Evolutionary conservation across 2,888 invertebrate genomes (phyloP).

Genomic region (Automeris io): DNA sequence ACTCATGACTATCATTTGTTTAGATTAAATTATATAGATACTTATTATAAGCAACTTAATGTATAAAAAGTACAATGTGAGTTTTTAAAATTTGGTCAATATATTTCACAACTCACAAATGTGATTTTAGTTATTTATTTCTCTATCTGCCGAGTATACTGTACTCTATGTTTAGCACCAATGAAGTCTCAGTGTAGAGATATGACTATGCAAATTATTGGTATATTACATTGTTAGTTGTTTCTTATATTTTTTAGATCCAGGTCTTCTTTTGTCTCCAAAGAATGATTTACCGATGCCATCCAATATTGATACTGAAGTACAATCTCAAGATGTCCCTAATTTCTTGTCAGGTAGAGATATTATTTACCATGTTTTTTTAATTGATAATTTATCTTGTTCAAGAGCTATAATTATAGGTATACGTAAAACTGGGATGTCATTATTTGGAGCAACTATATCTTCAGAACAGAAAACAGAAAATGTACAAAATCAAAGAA

Average conservation of each 20-base stretch:
- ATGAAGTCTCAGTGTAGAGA: too few relatives aligned
- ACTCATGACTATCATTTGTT: too few relatives aligned
- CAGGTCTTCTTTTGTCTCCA: constrained; percentile 57
- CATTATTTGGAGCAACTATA: constrained; percentile 44
- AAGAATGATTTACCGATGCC: constrained; percentile 46
- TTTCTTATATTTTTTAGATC: constrained; percentile 35
- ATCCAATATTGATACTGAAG: constrained; percentile 28
- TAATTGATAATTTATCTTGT: neutral
- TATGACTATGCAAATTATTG: too few relatives aligned
- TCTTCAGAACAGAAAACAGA: constrained; percentile 10
- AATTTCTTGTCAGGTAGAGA: constrained; percentile 54
- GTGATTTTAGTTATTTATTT: too few relatives aligned
- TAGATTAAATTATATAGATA: neutral
- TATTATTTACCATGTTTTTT: constrained; percentile 3
- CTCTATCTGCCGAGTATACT: too few relatives aligned
- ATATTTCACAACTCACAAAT: neutral
- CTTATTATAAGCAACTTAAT: neutral
- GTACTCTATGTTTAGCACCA: too few relatives aligned
- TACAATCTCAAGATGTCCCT: constrained; percentile 48
- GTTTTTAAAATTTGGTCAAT: too few relatives aligned
- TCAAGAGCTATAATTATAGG: constrained; percentile 27
- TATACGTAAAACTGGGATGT: constrained; percentile 48
- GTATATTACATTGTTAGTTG: too few relatives aligned
- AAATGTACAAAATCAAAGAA: constrained; percentile 28
- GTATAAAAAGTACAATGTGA: too few relatives aligned